Evolutionary conservation across 2,113 vertebrate genomes (phyloP).

Genomic region (Nesogale talazaci): DNA sequence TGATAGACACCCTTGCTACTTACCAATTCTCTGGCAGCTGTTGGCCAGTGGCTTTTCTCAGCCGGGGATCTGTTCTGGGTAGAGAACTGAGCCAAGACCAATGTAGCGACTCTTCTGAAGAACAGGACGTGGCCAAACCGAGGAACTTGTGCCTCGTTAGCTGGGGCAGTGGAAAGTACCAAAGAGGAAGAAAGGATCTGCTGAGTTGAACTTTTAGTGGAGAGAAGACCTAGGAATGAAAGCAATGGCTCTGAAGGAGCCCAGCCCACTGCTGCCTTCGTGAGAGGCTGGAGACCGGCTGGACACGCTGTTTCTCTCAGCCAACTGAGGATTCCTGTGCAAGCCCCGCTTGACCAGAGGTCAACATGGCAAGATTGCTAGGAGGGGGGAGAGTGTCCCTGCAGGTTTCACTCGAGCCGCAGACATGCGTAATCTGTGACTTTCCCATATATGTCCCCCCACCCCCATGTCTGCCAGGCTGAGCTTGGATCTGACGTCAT

Average conservation of each 20-base stretch:
- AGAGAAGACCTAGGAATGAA: neutral
- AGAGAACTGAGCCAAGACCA: neutral
- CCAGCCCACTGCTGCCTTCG: neutral
- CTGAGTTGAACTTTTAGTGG: conserved; percentile 10
- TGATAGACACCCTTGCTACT: neutral
- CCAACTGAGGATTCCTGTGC: neutral
- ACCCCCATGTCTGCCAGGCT: neutral
- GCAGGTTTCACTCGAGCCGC: neutral
- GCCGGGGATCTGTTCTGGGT: neutral
- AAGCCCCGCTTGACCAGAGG: neutral
- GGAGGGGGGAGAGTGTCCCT: neutral
- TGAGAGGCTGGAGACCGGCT: neutral
- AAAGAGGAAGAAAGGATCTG: neutral
- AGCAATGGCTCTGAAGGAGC: neutral
- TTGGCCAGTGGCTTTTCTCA: neutral
- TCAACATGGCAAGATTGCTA: neutral
- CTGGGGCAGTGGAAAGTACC: neutral
- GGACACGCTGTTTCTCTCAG: fast-evolving
- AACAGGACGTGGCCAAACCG: neutral
- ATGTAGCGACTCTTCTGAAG: neutral
- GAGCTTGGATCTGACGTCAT: fast-evolving
- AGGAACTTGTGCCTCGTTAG: neutral
- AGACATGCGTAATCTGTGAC: too few species aligned
- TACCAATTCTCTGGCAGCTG: neutral
- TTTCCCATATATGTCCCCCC: neutral